Conservation (phyloP, 2,797 vertebrate species). For the Sebastes glaucus region DNA sequence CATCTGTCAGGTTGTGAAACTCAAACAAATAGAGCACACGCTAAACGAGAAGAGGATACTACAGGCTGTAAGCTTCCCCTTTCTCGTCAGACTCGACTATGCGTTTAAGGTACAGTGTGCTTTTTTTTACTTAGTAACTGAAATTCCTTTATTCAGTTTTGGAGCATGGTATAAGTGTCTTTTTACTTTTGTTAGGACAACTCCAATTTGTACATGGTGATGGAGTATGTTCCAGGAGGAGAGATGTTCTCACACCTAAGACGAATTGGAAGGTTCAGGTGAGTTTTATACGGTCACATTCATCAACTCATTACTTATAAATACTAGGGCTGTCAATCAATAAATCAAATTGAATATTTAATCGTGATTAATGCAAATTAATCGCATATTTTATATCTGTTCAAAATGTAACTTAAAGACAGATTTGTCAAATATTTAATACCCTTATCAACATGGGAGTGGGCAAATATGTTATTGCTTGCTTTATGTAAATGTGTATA, state of each 20-base stretch:
- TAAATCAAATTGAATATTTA: too few species aligned
- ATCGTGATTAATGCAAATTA: too few species aligned
- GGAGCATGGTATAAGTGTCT: background rate
- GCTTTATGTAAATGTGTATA: too few species aligned
- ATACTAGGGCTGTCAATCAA: background rate
- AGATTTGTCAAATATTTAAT: too few species aligned
- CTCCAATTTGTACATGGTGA: constrained; percentile 99
- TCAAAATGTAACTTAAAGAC: too few species aligned
- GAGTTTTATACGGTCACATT: constrained; percentile 9
- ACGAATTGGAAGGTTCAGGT: constrained; percentile 99
- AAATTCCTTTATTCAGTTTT: background rate
- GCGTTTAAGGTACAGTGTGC: constrained; percentile 92
- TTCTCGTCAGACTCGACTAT: constrained; percentile 97
- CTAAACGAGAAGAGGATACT: constrained; percentile 99
- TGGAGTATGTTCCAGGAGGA: constrained; percentile 99
- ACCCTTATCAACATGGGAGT: too few species aligned
- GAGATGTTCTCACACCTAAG: constrained; percentile 99
- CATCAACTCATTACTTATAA: background rate
- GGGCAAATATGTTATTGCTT: too few species aligned
- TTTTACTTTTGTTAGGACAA: constrained; percentile 87
- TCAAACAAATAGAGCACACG: constrained; percentile 99
- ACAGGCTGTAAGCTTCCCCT: constrained; percentile 98
- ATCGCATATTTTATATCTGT: too few species aligned
- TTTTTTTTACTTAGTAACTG: background rate
- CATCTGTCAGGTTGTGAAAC: constrained; percentile 92